Percentiles rank a stretch among this genome's conserved stretches.
Evolutionary conservation across 2,888 invertebrate species (phyloP).

Genomic region (Tenthredo livida): DNA sequence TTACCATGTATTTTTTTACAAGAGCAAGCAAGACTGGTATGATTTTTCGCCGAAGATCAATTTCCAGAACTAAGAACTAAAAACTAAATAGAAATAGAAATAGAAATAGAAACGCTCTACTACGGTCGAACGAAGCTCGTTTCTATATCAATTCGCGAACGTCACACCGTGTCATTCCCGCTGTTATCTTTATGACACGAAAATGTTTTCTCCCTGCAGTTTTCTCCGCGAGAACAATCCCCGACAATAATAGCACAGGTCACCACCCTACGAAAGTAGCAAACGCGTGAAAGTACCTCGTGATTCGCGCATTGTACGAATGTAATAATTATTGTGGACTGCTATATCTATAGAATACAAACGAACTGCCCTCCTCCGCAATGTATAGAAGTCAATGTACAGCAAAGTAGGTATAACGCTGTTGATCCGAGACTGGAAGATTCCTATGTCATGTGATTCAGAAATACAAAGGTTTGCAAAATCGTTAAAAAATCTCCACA

Average conservation of each 20-base stretch:
- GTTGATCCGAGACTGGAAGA: neutral
- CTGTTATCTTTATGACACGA: neutral
- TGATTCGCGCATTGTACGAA: constrained; percentile 13
- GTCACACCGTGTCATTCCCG: neutral
- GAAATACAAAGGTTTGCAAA: neutral
- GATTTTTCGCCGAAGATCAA: neutral
- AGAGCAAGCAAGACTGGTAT: neutral
- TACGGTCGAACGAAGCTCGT: neutral
- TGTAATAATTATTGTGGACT: neutral
- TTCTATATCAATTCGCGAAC: neutral
- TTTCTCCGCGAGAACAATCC: constrained; percentile 1
- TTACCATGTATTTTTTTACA: neutral
- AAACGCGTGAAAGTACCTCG: constrained; percentile 40
- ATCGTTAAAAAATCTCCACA: neutral
- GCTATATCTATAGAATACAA: neutral
- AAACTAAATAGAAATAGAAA: neutral
- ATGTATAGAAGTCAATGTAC: neutral
- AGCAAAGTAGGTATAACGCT: neutral
- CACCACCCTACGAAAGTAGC: constrained; percentile 35
- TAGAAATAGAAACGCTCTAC: neutral
- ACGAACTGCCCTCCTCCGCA: neutral
- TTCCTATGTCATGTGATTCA: neutral
- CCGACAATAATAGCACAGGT: neutral
- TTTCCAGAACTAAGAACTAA: neutral
- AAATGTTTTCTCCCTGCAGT: neutral